These are phyloP conservation scores for Stenchaetothrips biformis DNA, from an alignment of 2,888 invertebrate species.

Conservation along the genomic window DNA sequence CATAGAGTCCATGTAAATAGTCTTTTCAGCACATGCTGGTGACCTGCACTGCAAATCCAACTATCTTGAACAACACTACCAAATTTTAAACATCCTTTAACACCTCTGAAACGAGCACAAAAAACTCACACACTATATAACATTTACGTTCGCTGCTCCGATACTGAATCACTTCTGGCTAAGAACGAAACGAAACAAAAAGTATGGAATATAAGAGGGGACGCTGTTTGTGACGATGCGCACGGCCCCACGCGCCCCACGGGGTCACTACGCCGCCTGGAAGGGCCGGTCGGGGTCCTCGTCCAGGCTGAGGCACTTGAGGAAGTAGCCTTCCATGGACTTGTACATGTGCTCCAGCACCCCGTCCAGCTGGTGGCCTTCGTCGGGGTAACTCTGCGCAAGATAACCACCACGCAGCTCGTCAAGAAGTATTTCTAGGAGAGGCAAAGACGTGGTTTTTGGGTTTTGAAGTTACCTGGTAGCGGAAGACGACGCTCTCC, in stretches of 20 bases:
- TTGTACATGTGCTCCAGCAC: slow-evolving; percentile 87
- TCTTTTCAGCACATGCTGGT: too few species aligned
- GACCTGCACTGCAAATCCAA: too few species aligned
- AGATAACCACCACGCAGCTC: background rate
- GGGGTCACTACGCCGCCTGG: background rate
- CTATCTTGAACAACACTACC: too few species aligned
- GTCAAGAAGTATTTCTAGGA: background rate
- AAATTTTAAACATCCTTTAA: too few species aligned
- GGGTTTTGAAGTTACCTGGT: slow-evolving; percentile 64
- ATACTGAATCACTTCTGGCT: too few species aligned
- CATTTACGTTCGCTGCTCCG: too few species aligned
- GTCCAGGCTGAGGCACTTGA: slow-evolving; percentile 84
- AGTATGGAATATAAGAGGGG: background rate
- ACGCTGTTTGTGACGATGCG: background rate
- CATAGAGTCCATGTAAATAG: too few species aligned
- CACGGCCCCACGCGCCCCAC: background rate
- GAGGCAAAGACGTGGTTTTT: background rate
- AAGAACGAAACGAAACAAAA: background rate
- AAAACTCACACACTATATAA: too few species aligned
- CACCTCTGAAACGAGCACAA: too few species aligned
- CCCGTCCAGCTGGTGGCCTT: slow-evolving; percentile 78
- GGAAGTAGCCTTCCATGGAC: slow-evolving; percentile 89
- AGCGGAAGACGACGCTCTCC: slow-evolving; percentile 82
- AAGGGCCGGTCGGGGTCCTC: slow-evolving; percentile 39
- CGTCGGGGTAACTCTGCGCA: slow-evolving; percentile 83